phyloP scores from a whole-genome alignment of 2,888 invertebrate genomes.

The Amblyjoppa fuscipennis region DNA sequence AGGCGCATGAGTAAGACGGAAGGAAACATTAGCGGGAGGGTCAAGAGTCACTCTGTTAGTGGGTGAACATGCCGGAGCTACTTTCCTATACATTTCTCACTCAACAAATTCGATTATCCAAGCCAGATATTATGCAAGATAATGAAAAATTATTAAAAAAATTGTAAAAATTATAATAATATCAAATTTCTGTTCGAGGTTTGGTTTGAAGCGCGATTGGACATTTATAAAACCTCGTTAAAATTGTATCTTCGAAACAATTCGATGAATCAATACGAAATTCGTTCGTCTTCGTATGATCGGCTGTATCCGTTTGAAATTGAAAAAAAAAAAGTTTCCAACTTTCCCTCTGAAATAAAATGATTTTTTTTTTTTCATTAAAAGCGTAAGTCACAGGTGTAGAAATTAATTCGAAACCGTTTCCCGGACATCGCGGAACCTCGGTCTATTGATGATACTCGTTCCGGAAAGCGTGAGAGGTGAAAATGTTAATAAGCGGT shows the following conservation, averaged over 20 bases:
- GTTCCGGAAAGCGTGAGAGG: conserved; percentile 64
- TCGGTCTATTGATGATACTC: conserved; percentile 27
- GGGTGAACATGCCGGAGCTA: conserved; percentile 78
- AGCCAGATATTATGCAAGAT: neutral
- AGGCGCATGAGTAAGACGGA: conserved; percentile 59
- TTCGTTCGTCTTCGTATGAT: no score
- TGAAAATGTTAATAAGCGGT: conserved; percentile 61
- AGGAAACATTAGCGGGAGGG: conserved; percentile 61
- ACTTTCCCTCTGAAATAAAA: neutral
- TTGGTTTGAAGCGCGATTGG: no score
- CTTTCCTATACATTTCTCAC: conserved; percentile 76
- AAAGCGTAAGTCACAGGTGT: neutral
- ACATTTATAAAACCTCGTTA: no score
- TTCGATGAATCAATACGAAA: no score
- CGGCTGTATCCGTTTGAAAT: no score
- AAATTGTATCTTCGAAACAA: no score
- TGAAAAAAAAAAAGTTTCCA: no score
- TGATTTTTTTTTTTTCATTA: neutral
- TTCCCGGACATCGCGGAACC: conserved; percentile 45
- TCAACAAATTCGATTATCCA: conserved; percentile 46
- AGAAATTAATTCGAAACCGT: conserved; percentile 52
- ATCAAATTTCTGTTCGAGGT: no score
- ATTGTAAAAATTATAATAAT: no score
- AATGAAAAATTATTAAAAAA: neutral
- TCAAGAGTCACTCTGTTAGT: conserved; percentile 82